These are phyloP conservation scores for Myrmecobius fasciatus DNA, from an alignment of 2,113 vertebrate genomes.

Conservation along the genomic window DNA sequence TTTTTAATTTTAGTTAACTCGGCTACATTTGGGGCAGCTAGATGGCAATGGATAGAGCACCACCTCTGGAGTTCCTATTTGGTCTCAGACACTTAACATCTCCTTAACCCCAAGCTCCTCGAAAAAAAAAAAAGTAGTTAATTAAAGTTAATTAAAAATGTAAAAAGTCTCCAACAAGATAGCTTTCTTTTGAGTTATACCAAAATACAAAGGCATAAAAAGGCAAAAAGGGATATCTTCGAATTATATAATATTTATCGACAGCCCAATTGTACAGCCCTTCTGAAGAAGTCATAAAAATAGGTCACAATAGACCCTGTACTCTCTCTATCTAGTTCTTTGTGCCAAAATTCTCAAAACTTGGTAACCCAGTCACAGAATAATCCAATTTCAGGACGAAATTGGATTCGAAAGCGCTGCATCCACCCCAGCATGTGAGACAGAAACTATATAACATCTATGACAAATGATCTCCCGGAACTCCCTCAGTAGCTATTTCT, in stretches of 20 bases:
- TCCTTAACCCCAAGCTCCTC: too few relatives aligned
- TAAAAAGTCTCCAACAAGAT: neutral
- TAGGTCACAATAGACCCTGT: neutral
- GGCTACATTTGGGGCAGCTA: neutral
- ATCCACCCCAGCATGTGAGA: neutral
- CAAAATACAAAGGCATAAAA: conserved; percentile 43
- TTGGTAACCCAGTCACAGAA: neutral
- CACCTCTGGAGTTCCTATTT: too few relatives aligned
- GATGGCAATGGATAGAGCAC: too few relatives aligned
- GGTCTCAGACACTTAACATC: too few relatives aligned
- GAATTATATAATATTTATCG: conserved; percentile 2
- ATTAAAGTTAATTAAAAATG: neutral
- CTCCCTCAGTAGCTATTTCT: neutral
- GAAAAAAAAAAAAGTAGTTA: too few relatives aligned
- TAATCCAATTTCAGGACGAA: neutral
- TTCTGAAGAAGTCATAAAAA: conserved; percentile 25
- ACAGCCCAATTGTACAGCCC: neutral
- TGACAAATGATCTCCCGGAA: neutral
- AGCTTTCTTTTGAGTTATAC: conserved; percentile 13
- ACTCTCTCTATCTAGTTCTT: conserved; percentile 20
- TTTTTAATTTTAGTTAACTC: neutral
- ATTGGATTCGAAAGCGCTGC: neutral
- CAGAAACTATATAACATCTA: neutral
- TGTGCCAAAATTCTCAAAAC: conserved; percentile 29
- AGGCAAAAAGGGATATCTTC: neutral